A percentile compares a stretch with the other conserved stretches of the same genome.
Conservation (phyloP, 2,113 vertebrate species). For the Thoracochromis brauschi region DNA sequence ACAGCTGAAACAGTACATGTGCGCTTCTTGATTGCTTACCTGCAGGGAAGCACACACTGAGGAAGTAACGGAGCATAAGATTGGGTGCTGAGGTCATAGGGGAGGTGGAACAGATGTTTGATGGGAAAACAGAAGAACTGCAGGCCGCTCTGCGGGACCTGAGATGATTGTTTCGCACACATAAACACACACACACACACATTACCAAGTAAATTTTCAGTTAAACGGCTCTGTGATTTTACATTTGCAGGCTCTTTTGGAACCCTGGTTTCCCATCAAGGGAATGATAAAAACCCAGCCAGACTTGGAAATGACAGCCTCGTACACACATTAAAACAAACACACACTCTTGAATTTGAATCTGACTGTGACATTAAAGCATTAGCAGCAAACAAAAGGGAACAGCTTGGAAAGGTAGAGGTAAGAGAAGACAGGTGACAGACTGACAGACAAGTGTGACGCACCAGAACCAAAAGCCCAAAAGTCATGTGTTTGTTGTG, state of each 20-base stretch:
- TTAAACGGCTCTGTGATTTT: constrained; percentile 6
- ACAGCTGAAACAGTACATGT: background rate
- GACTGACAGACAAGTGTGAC: background rate
- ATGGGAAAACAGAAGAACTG: constrained; percentile 23
- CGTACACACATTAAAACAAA: background rate
- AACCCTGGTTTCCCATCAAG: background rate
- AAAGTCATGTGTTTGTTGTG: background rate
- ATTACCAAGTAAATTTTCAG: background rate
- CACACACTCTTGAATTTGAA: background rate
- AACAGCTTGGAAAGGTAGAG: background rate
- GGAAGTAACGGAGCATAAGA: constrained; percentile 30
- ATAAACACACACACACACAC: background rate
- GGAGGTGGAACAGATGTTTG: constrained; percentile 41
- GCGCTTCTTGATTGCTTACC: background rate
- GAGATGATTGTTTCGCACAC: background rate
- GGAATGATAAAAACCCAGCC: background rate
- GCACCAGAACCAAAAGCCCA: background rate
- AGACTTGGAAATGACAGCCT: background rate
- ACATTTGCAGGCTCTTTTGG: background rate
- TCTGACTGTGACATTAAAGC: background rate
- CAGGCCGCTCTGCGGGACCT: background rate
- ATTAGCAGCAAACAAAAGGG: background rate
- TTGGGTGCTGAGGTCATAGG: constrained; percentile 10
- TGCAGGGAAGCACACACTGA: background rate
- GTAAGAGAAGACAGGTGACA: background rate